Evolutionary conservation across 2,888 invertebrate species (phyloP), one percentile per base, ranked within the genome.

Genomic region (Caenorhabditis macrosperma): DNA sequence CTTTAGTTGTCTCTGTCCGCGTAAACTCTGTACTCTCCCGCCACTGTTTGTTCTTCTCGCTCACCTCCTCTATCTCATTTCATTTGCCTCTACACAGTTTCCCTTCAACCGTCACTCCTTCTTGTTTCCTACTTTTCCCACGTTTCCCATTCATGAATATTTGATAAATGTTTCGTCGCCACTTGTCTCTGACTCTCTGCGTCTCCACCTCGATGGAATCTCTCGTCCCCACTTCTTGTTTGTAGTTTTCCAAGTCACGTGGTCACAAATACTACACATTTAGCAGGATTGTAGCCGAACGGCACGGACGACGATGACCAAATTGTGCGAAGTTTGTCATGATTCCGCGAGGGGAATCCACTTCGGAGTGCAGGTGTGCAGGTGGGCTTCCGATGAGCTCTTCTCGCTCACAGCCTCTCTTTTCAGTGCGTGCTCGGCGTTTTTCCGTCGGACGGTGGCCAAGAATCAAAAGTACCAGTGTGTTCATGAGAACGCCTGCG

Each of bases 311-410:
- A 26, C 28, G 35, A 68, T 68, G 68, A 22, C 57, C 48, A 59
- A 52, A 22, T 30, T 30, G 5, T 69, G 69, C 28, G 59, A 69
- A 44, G 69, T 69, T 1, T 69, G 69, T 22, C 52, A 60, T 30
- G 69, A 60, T 52, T 5, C 50, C 15, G 38, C 59, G 7, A 35
- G 52, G 17, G 55, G 55, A 30, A 20, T n/a, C 7, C 55, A 55
- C 28, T 55, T 55, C 33, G 55, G 55, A 33, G 55, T 55, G 20
- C 55, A 26, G 26, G 20, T 17, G 0, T 55, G 55, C 55, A 20
- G 55, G 52, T 52, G 1, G 20, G 41, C 4, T 6, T 41, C 41
- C 9, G n/a, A 41, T 41, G 48, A 48, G 24, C n/a, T n/a, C n/a
- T n/a, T n/a, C n/a, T n/a, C n/a, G n/a, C n/a, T n/a, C n/a, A n/a